A percentile compares a stretch with the other conserved stretches of the same genome.
Conservation (phyloP, 2,888 invertebrate species). For the Troides helena region DNA sequence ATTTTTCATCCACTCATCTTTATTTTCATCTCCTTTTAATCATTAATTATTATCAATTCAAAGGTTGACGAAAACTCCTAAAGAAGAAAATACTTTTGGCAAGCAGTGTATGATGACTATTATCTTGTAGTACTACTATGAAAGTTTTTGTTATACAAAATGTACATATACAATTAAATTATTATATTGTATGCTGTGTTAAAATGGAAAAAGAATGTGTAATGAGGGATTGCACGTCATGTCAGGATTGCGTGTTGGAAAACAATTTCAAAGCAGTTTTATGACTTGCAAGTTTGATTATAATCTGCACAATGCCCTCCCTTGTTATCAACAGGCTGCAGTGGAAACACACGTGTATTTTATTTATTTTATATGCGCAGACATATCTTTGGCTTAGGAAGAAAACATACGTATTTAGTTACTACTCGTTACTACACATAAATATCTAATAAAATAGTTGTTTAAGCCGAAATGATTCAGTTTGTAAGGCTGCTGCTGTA, state of each 20-base stretch:
- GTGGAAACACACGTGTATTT: background rate
- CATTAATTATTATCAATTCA: too few relatives aligned
- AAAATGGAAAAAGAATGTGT: background rate
- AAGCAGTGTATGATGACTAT: too few relatives aligned
- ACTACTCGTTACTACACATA: background rate
- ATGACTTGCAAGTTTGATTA: conserved; percentile 24
- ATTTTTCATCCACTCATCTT: too few relatives aligned
- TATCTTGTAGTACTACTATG: too few relatives aligned
- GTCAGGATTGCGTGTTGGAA: conserved; percentile 16
- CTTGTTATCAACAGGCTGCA: conserved; percentile 21
- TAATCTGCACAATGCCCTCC: conserved; percentile 21
- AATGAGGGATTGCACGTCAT: conserved; percentile 12
- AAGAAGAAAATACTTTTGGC: too few relatives aligned
- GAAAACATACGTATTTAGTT: background rate
- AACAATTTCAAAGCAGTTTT: conserved; percentile 24
- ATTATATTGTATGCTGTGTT: background rate
- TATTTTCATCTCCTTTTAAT: too few relatives aligned
- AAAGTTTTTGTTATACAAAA: too few relatives aligned
- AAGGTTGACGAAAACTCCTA: too few relatives aligned
- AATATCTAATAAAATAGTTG: too few relatives aligned
- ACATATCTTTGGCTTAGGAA: background rate
- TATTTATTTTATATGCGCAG: background rate
- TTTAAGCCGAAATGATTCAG: too few relatives aligned
- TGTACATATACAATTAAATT: background rate
- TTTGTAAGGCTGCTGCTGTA: too few relatives aligned